Base-by-base conservation (phyloP, 2,797 vertebrate genomes). In the Podarcis lilfordi region DNA sequence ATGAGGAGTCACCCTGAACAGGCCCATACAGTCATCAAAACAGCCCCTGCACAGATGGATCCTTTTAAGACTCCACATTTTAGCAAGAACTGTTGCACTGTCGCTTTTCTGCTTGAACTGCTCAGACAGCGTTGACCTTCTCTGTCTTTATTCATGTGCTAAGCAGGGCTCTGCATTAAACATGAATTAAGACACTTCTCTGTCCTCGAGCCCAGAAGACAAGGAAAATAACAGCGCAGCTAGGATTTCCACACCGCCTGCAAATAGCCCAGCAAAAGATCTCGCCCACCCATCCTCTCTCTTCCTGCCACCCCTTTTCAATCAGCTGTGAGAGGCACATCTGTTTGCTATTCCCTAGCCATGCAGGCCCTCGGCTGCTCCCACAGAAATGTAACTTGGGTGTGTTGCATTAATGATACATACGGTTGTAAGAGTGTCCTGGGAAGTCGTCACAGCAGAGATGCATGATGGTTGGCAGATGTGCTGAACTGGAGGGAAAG, bases 231-330 rank as follows among this genome's bases (percentile, higher is more conserved):
- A 25, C 23, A 88, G 13, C 8, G 23, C 86, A 87, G 71, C 64
- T 7, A 37, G 55, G 74, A 8, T 68, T 83, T 83, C 72, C 64
- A 45, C 74, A 25, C 2, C 23, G 25, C 45, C 61, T 74, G 23
- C 50, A 72, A 85, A 88, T 10, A 88, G 21, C 37, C n/a, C 43
- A 88, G 32, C 61, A 55, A 79, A 79, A 69, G 25, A 71, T 71
- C 29, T 78, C 43, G 55, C 61, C 27, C 75, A 32, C 32, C 13
- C 35, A 4, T 37, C 32, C 25, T 37, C 21, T 86, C 50, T 64
- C 35, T 85, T 85, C 74, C 59, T n/a, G 29, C 27, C 27, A 43
- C 17, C 77, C 76, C 50, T 74, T 29, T 80, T 55, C 74, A 80
- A 80, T 61, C 76, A 80, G 59, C 69, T 89, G 13, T 19, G 25